Evolutionary conservation across 92 coral and sea anemone genomes (phyloP), one percentile per base, ranked within the genome.

Genomic region (Umimayanthus kanabou): DNA sequence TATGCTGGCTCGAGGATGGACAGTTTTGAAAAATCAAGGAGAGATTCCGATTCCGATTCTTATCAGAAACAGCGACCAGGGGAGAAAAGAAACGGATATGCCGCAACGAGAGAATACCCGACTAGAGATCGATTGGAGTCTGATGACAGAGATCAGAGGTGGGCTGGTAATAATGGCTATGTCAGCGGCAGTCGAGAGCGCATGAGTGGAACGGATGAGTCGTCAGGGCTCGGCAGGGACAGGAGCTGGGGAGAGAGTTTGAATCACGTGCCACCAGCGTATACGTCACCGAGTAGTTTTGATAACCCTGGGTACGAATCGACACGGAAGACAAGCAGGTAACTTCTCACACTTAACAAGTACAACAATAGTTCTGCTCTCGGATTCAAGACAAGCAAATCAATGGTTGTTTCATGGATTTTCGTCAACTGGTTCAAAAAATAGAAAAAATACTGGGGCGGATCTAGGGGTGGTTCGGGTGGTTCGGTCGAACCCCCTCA

Each of bases 231-330:
- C 4, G 94, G 80, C 28, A 73, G 87, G 6, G 91, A 81, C 29
- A 89, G 96, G 15, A 95, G 98, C 88, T 92, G 96, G 96, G 92
- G 78, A 9, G 96, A 94, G 53, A 78, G 88, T 64, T 77, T 91
- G 80, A 93, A 91, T 84, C 93, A 88, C 58, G 61, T 90, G 37
- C 98, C 98, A 14, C 98, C 98, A 30, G 93, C 96, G 1, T 95
- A 95, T 84, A 81, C 82, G 33, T 95, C 98, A 29, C 96, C 93
- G 72, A 95, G 94, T 80, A 92, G 92, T 80, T 83, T 83, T 43
- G 87, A 83, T 28, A 83, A 83, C 40, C 64, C 87, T 4, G 87
- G 45, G 40, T 70, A 83, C 25, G 79, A 83, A 16, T 25, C 25
- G 55, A 71, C 66, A 69, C 77, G 77, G 6, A 83, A 47, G 50